Evolutionary conservation across 2,888 invertebrate genomes (phyloP).

Genomic region (Parelbella ahira): DNA sequence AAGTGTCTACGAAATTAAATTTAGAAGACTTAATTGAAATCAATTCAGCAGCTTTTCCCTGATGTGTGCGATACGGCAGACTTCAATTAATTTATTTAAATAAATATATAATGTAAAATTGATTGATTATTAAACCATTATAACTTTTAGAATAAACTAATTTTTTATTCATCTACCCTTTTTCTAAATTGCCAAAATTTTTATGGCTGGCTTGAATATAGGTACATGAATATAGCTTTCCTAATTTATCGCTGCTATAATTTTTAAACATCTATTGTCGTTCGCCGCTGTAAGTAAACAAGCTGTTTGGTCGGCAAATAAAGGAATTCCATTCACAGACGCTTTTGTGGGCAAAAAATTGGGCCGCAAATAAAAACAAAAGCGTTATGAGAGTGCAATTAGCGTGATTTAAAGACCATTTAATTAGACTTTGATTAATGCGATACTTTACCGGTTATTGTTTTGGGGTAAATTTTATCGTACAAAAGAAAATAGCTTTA

Average conservation of each 20-base stretch:
- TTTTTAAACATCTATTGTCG: slow-evolving; percentile 72
- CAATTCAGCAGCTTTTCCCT: too few relatives aligned
- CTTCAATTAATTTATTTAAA: too few relatives aligned
- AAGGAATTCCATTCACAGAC: slow-evolving; percentile 72
- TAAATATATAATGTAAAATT: too few relatives aligned
- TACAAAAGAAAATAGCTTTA: neutral
- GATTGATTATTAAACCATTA: too few relatives aligned
- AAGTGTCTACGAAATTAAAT: too few relatives aligned
- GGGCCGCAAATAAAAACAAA: slow-evolving; percentile 70
- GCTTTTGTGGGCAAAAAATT: slow-evolving; percentile 55
- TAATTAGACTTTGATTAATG: slow-evolving; percentile 74
- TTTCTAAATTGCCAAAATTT: neutral
- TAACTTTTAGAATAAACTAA: too few relatives aligned
- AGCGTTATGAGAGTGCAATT: slow-evolving; percentile 63
- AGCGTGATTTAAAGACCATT: slow-evolving; percentile 77
- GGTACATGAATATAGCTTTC: slow-evolving; percentile 26
- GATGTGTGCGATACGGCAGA: too few relatives aligned
- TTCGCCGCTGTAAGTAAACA: slow-evolving; percentile 68
- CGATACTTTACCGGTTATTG: slow-evolving; percentile 48
- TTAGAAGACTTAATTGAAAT: too few relatives aligned
- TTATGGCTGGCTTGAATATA: too few relatives aligned
- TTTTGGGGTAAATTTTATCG: slow-evolving; percentile 7
- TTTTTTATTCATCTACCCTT: neutral
- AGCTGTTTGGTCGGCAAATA: slow-evolving; percentile 65
- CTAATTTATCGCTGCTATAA: slow-evolving; percentile 71